Conservation (phyloP, 2,888 invertebrate genomes). For the Cataglyphis albicans region DNA sequence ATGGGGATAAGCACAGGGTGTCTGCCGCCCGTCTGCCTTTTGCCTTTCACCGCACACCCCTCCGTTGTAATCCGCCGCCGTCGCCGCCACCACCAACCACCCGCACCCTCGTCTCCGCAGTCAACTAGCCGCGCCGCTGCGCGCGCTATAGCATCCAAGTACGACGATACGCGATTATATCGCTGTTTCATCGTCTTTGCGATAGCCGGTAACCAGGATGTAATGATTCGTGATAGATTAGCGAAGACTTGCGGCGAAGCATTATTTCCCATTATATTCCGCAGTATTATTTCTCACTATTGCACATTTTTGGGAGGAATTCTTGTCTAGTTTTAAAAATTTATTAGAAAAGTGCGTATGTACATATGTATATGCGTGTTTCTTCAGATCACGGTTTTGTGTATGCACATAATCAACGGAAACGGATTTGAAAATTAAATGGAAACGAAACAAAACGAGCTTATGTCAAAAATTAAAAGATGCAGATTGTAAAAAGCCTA, state of each 20-base stretch:
- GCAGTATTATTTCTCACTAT: background rate
- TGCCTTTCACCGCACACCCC: conserved; percentile 78
- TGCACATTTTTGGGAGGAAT: background rate
- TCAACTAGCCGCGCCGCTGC: conserved; percentile 23
- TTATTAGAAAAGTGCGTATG: background rate
- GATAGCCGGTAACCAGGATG: background rate
- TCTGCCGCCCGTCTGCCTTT: conserved; percentile 85
- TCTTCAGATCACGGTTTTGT: background rate
- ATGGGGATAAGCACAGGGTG: conserved; percentile 83
- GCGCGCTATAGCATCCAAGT: conserved; percentile 35
- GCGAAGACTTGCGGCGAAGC: conserved; percentile 10
- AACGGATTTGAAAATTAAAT: background rate
- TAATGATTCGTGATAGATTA: conserved; percentile 52
- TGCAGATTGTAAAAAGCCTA: background rate
- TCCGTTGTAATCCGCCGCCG: conserved; percentile 65
- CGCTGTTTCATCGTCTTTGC: conserved; percentile 21
- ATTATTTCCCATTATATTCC: background rate
- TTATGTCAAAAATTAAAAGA: background rate
- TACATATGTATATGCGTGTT: background rate
- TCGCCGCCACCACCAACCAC: conserved; percentile 48
- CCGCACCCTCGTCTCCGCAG: conserved; percentile 52
- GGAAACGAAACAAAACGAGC: background rate
- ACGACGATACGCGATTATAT: conserved; percentile 32
- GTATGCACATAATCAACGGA: background rate
- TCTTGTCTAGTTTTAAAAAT: background rate